A percentile compares a stretch with the other conserved stretches of the same genome.
Conservation (phyloP, 2,797 vertebrate species). For the Brachyrhaphis roseni region DNA sequence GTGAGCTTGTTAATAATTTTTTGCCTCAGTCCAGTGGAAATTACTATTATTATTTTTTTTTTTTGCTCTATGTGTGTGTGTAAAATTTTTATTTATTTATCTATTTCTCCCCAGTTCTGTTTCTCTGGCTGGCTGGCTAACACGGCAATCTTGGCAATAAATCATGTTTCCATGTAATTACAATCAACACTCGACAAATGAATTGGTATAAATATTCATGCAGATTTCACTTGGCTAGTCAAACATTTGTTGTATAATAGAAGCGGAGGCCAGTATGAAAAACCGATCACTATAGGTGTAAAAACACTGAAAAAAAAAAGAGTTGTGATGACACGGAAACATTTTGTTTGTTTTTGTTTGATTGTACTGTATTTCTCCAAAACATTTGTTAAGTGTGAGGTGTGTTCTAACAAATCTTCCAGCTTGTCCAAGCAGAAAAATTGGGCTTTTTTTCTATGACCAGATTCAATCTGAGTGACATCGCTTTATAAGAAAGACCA, state of each 20-base stretch:
- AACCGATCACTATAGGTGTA: slow-evolving; percentile 61
- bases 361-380: slow-evolving; percentile 21
- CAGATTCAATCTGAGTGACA: slow-evolving; percentile 47
- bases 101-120: slow-evolving; percentile 62
- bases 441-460: slow-evolving; percentile 48
- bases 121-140: slow-evolving; percentile 72
- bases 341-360: slow-evolving; percentile 33
- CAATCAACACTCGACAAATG: slow-evolving; percentile 84
- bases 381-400: slow-evolving; percentile 55
- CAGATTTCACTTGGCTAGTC: slow-evolving; percentile 81
- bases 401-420: slow-evolving; percentile 55
- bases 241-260: slow-evolving; percentile 84
- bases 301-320: slow-evolving; percentile 66
- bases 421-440: slow-evolving; percentile 45
- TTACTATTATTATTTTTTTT: no score
- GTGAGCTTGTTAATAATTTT: slow-evolving; percentile 60
- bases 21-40: slow-evolving; percentile 57
- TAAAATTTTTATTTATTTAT: slow-evolving; percentile 65
- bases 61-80: slow-evolving; percentile 16
- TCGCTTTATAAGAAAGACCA: slow-evolving; percentile 48
- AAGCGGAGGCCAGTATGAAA: slow-evolving; percentile 69
- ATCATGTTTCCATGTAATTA: slow-evolving; percentile 85
- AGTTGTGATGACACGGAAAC: slow-evolving; percentile 67
- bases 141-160: slow-evolving; percentile 79
- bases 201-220: slow-evolving; percentile 84